A percentile compares a stretch with the other conserved stretches of the same genome.
phyloP scores from a whole-genome alignment of 1,140 invertebrate species.

The Pemphigus obesinymphae region DNA sequence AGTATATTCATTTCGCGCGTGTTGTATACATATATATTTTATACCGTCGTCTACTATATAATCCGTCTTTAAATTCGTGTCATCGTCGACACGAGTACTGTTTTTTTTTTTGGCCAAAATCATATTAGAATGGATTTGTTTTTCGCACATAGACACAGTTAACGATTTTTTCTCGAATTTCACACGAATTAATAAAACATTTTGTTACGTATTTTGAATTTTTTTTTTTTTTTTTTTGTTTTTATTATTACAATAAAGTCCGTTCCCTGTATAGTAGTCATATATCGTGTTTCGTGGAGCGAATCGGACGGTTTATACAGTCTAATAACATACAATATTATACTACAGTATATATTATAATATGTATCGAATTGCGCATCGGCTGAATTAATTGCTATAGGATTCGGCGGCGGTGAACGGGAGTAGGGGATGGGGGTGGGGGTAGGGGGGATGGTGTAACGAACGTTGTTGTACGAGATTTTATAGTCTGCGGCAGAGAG shows the following conservation, averaged over 20 bases:
- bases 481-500: conserved; percentile 7
- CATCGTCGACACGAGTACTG: no score
- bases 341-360: not conserved
- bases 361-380: not conserved
- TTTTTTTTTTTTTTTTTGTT: no score
- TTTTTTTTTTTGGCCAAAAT: no score
- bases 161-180: no score
- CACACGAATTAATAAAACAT: not conserved
- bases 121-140: no score
- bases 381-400: conserved; percentile 24
- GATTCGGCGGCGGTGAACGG: not conserved
- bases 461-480: conserved; percentile 19
- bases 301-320: not conserved
- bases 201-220: no score
- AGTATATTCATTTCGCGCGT: no score
- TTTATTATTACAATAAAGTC: no score
- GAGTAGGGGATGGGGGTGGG: not conserved
- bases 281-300: not conserved
- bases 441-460: not conserved
- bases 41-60: no score
- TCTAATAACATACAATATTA: not conserved
- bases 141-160: no score
- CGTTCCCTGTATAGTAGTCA: not conserved
- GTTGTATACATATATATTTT: no score
- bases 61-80: no score